Evolutionary conservation across 2,888 invertebrate genomes (phyloP).

Genomic region (Incurvaria masculella): DNA sequence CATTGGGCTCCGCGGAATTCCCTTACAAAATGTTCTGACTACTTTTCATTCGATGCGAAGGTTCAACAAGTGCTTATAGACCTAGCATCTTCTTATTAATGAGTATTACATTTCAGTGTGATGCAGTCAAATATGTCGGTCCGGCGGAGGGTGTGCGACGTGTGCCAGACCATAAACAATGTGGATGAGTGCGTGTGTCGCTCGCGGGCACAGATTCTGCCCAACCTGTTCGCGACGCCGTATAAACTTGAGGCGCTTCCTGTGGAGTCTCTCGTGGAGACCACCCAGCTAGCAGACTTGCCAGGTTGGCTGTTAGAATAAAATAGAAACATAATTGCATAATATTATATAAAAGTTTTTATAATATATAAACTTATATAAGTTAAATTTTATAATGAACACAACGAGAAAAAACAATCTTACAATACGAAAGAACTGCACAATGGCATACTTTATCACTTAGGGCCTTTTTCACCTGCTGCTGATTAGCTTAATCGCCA

Average conservation of each 20-base stretch:
- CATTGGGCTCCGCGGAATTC: too few relatives aligned
- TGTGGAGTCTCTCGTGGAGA: constrained; percentile 30
- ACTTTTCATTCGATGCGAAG: too few relatives aligned
- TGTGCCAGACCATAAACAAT: constrained; percentile 24
- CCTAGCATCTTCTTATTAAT: too few relatives aligned
- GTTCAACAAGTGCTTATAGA: too few relatives aligned
- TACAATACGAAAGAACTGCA: too few relatives aligned
- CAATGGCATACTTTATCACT: too few relatives aligned
- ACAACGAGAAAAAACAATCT: background rate
- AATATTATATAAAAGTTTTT: background rate
- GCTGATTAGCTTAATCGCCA: too few relatives aligned
- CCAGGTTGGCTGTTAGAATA: constrained; percentile 29
- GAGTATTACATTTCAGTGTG: background rate
- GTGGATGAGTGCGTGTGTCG: constrained; percentile 27
- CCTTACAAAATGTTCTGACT: too few relatives aligned
- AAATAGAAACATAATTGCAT: background rate
- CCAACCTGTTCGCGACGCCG: constrained; percentile 9
- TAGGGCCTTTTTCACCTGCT: too few relatives aligned
- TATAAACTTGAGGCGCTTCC: background rate
- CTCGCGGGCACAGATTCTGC: constrained; percentile 19
- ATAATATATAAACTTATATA: background rate
- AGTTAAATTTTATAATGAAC: background rate
- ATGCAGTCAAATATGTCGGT: background rate
- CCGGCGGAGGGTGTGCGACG: constrained; percentile 20
- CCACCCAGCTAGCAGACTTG: constrained; percentile 39